Evolutionary conservation across 2,113 vertebrate species (phyloP).

Genomic region (Hemibagrus wyckioides): DNA sequence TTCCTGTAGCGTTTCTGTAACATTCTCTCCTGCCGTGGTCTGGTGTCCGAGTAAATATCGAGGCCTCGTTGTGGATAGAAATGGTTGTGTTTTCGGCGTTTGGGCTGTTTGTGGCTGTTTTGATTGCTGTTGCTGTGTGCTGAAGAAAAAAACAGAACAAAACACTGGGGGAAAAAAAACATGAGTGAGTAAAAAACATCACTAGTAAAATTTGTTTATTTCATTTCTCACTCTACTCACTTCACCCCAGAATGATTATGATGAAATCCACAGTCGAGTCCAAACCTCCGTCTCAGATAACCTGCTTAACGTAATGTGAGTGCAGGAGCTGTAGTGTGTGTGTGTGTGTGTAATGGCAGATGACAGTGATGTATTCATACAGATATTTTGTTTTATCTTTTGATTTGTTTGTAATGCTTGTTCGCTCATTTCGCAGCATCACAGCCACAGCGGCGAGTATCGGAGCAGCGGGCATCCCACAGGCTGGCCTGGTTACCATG

Average conservation of each 20-base stretch:
- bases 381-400: not conserved
- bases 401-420: not conserved
- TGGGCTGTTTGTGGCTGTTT: too few species aligned
- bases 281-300: not conserved
- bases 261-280: not conserved
- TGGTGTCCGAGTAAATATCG: too few species aligned
- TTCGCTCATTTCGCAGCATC: constrained; percentile 74
- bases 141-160: not conserved
- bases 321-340: too few species aligned
- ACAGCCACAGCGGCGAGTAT: constrained; percentile 97
- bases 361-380: accelerated
- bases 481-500: constrained; percentile 97
- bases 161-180: not conserved
- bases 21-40: not conserved
- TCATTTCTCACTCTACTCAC: not conserved
- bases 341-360: not conserved
- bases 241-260: not conserved
- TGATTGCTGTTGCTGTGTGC: not conserved
- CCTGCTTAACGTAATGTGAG: too few species aligned
- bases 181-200: not conserved
- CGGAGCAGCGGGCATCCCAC: constrained; percentile 95
- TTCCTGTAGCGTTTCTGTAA: not conserved
- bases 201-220: not conserved
- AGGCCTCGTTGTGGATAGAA: too few species aligned
- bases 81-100: too few species aligned